Percentiles rank a stretch among this genome's conserved stretches.
Conservation (phyloP, 2,888 invertebrate species). For the Dryococelus australis region DNA sequence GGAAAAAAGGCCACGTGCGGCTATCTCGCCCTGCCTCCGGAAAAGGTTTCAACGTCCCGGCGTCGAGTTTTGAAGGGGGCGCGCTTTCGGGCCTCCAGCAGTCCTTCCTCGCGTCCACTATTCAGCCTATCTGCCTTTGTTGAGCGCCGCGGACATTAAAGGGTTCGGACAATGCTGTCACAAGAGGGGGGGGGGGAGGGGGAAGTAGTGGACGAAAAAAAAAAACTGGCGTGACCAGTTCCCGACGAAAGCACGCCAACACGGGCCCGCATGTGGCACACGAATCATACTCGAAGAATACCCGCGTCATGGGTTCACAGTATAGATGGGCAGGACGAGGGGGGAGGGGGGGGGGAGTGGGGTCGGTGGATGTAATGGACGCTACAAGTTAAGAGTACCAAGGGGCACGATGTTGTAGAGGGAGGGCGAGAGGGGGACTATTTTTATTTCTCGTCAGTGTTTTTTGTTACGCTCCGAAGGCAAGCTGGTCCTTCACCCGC, state of each 20-base stretch:
- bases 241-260: neutral
- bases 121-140: neutral
- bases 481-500: too few relatives aligned
- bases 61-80: too few relatives aligned
- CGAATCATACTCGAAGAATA: neutral
- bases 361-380: neutral
- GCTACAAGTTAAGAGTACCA: conserved; percentile 10
- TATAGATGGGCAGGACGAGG: neutral
- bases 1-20: too few relatives aligned
- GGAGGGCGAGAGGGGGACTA: neutral
- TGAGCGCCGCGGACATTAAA: neutral
- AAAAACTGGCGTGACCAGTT: neutral
- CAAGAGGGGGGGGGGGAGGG: neutral
- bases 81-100: neutral
- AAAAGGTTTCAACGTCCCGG: neutral
- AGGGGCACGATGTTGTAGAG: neutral
- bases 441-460: neutral
- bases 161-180: neutral
- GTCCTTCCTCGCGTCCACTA: neutral
- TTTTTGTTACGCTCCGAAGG: neutral
- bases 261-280: neutral
- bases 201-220: too few relatives aligned
- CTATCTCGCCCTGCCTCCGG: neutral
- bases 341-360: neutral
- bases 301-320: neutral